A percentile compares a stretch with the other conserved stretches of the same genome.
Conservation (phyloP, 2,113 vertebrate species). For the Macaca fascicularis region DNA sequence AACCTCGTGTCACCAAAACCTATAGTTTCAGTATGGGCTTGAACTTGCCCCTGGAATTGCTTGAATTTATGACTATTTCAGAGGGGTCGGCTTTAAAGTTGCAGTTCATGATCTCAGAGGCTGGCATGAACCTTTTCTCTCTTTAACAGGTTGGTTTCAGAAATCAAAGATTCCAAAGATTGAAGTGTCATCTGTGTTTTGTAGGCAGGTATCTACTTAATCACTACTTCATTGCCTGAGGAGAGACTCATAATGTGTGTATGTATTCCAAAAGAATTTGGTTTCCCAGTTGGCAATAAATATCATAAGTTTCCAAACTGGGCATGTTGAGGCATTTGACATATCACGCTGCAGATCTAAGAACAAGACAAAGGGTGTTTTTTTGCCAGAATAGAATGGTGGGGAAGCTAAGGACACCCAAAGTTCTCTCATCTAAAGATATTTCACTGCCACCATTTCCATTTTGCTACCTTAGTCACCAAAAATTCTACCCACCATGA, state of each 20-base stretch:
- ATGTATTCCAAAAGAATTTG: conserved; percentile 45
- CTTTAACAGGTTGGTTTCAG: conserved; percentile 26
- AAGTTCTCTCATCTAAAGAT: background rate
- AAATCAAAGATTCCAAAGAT: conserved; percentile 55
- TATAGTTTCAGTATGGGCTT: background rate
- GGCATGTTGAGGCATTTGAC: conserved; percentile 55
- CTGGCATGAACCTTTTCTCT: background rate
- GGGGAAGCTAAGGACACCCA: background rate
- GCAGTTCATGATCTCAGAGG: conserved; percentile 5
- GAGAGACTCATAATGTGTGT: background rate
- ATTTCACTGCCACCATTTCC: background rate
- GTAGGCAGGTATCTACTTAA: conserved; percentile 40
- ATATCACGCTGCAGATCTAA: conserved; percentile 43
- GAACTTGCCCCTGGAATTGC: background rate
- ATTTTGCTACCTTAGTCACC: background rate
- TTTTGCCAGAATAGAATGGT: background rate
- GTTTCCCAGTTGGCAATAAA: conserved; percentile 46
- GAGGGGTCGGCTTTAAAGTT: background rate
- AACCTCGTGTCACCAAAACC: background rate
- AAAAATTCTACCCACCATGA: background rate
- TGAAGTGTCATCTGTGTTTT: conserved; percentile 51
- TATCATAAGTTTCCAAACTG: conserved; percentile 47
- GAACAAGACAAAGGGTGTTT: conserved; percentile 37
- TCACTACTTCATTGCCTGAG: conserved; percentile 50
- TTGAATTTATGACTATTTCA: background rate